Conservation (phyloP, 2,113 vertebrate genomes). For the Myotis yumanensis region DNA sequence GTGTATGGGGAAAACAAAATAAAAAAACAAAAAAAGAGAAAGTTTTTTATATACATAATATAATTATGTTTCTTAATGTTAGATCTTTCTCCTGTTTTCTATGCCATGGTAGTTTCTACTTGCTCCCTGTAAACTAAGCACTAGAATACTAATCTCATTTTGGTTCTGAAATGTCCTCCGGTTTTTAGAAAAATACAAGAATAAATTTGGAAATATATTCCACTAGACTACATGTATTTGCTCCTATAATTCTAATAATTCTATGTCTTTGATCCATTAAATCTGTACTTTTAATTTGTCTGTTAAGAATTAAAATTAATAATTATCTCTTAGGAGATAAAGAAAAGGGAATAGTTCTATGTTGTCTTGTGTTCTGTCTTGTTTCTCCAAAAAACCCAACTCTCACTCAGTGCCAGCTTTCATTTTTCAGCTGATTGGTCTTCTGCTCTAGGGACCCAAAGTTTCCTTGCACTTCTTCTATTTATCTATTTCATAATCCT, state of each 20-base stretch:
- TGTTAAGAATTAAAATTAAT: background rate
- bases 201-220: background rate
- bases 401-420: background rate
- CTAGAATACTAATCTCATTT: background rate
- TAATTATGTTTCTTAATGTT: background rate
- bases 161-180: background rate
- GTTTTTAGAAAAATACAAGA: background rate
- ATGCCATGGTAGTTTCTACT: background rate
- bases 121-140: background rate
- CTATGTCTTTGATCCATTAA: background rate
- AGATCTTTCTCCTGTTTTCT: background rate
- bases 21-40: no score
- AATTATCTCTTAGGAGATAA: background rate
- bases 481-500: background rate
- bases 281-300: background rate
- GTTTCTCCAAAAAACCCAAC: background rate
- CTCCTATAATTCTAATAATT: background rate
- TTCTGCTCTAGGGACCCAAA: background rate
- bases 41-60: background rate
- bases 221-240: background rate
- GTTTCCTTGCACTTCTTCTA: background rate
- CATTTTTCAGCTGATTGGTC: background rate
- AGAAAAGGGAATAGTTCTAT: rapidly evolving
- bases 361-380: background rate
- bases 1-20: background rate